These are phyloP conservation scores for Pammene fasciana DNA, from an alignment of 2,888 invertebrate species.

Conservation along the genomic window DNA sequence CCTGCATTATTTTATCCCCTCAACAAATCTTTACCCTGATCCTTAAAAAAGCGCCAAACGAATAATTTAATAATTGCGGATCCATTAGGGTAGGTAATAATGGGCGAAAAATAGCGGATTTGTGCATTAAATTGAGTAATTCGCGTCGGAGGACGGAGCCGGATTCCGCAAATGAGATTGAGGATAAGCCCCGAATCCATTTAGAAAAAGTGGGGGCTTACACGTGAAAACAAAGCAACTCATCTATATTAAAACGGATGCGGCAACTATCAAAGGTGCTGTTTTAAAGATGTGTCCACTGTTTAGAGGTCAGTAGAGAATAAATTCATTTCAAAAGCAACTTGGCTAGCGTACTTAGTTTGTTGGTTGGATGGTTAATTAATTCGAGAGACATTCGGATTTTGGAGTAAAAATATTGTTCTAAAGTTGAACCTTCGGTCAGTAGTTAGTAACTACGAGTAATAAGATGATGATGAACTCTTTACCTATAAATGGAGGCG, in stretches of 20 bases:
- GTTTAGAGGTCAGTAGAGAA: not conserved
- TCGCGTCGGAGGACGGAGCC: conserved; percentile 53
- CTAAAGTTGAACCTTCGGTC: too few species aligned
- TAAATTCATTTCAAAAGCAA: not conserved
- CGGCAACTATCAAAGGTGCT: conserved; percentile 21
- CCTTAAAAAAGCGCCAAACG: conserved; percentile 40
- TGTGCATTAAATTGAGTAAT: conserved; percentile 76
- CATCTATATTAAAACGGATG: conserved; percentile 28
- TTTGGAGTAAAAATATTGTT: too few species aligned
- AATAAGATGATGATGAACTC: too few species aligned
- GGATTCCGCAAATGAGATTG: conserved; percentile 68
- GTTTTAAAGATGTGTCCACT: conserved; percentile 5
- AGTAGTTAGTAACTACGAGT: too few species aligned
- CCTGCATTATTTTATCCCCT: conserved; percentile 3
- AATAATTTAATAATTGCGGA: conserved; percentile 58
- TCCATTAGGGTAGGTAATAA: conserved; percentile 64
- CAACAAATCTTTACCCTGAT: conserved; percentile 2
- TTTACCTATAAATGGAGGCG: too few species aligned
- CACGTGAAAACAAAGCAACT: conserved; percentile 35
- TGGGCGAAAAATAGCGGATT: conserved; percentile 65
- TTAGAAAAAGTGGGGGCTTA: conserved; percentile 51
- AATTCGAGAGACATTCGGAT: too few species aligned
- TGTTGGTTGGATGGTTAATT: too few species aligned
- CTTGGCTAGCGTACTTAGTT: not conserved
- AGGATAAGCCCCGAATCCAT: conserved; percentile 59